phyloP scores from a whole-genome alignment of 1,140 invertebrate genomes.

The Anthonomus grandis region DNA sequence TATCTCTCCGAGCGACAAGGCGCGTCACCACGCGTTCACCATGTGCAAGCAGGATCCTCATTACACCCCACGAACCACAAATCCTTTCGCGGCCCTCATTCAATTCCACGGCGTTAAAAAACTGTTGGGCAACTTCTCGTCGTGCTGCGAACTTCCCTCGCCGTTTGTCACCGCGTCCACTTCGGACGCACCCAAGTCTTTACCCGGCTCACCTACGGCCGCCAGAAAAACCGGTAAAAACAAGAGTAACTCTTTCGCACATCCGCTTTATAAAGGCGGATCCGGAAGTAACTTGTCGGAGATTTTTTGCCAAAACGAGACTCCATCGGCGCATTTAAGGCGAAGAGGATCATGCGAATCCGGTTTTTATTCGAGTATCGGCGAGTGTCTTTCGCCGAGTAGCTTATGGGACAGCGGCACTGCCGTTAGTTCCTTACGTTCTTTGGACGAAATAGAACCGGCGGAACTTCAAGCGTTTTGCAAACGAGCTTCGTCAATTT shows the following conservation, averaged over 20 bases:
- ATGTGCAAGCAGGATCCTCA: slow-evolving; percentile 78
- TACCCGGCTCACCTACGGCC: slow-evolving; percentile 52
- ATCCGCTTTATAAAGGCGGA: slow-evolving; percentile 44
- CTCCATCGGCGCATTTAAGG: slow-evolving; percentile 50
- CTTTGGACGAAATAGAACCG: slow-evolving; percentile 58
- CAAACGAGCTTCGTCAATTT: slow-evolving; percentile 76
- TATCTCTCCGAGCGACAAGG: slow-evolving; percentile 65
- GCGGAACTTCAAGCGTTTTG: slow-evolving; percentile 52
- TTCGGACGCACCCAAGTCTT: slow-evolving; percentile 49
- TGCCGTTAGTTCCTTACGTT: slow-evolving; percentile 55
- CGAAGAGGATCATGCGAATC: slow-evolving; percentile 83
- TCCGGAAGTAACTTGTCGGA: slow-evolving; percentile 49
- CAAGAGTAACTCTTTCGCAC: slow-evolving; percentile 47
- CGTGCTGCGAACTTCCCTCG: slow-evolving; percentile 70
- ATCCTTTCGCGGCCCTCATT: slow-evolving; percentile 68
- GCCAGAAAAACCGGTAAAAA: slow-evolving; percentile 43
- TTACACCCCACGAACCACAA: slow-evolving; percentile 65
- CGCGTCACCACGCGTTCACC: slow-evolving; percentile 65
- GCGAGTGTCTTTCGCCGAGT: slow-evolving; percentile 49
- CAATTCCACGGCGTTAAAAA: slow-evolving; percentile 72
- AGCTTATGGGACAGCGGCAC: slow-evolving; percentile 48
- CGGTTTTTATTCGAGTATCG: slow-evolving; percentile 76
- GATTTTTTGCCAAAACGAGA: slow-evolving; percentile 32
- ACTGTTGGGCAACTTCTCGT: slow-evolving; percentile 72
- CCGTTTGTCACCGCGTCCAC: slow-evolving; percentile 51